Evolutionary conservation across 2,888 invertebrate genomes (phyloP), one percentile per base, ranked within the genome.

Genomic region (Synergus japonicus): DNA sequence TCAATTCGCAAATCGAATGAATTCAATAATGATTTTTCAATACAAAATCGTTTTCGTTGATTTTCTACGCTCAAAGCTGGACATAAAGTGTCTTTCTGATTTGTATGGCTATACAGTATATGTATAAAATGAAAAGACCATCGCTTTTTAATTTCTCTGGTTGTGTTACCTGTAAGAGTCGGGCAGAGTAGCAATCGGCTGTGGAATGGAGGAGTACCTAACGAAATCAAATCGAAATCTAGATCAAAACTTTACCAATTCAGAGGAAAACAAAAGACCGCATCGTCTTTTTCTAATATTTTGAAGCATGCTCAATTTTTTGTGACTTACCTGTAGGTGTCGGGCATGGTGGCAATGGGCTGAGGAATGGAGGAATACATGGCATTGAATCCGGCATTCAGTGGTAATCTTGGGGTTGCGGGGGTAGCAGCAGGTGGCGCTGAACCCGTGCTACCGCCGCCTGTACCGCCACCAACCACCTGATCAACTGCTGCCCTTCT

Each of bases 311-410:
- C 13, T 54, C 18, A n/a, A 29, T 46, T 4, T 73, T 73, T 13
- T 69, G 15, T 15, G 10, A 73, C 1, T 93, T 91, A 97, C 97
- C 96, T 96, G 93, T 97, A 97, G 83, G 95, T 95, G 90, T 97
- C 97, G 41, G 97, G 95, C 97, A 98, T 98, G 81, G 97, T 97
- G 76, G 97, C 97, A 85, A 98, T 98, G 49, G 98, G 98, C 92
- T 98, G 98, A 80, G 98, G 97, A 92, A 98, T 97, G 85, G 98
- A 96, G 78, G 98, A 97, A 93, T 98, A 98, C 98, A 98, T 98
- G 88, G 97, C 95, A 93, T 97, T 97, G 93, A 97, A 97, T 85
- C 97, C 97, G 80, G 97, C 95, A 92, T 97, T 97, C 87, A 97
- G 94, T 84, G 97, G 95, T 88, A 94, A 92, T 86, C 94, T 94